Percentiles rank a stretch among this genome's conserved stretches.
These are phyloP conservation scores for Oncorhynchus tshawytscha DNA, from an alignment of 2,113 vertebrate genomes.

Conservation along the genomic window DNA sequence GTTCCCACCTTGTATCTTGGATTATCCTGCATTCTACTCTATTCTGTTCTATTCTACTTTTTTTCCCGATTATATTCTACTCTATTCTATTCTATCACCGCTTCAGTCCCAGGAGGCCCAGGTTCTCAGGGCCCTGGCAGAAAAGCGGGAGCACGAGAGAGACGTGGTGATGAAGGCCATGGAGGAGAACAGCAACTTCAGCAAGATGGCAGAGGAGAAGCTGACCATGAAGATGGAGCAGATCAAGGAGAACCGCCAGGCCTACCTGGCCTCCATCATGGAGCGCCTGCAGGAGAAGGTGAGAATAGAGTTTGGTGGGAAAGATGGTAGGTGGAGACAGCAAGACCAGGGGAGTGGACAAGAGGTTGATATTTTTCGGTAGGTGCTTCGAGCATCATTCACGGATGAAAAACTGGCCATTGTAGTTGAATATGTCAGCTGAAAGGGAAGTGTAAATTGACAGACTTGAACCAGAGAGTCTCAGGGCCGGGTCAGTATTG, in stretches of 20 bases:
- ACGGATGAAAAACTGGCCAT: no score
- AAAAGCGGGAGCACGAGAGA: constrained; percentile 91
- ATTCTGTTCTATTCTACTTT: no score
- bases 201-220: constrained; percentile 93
- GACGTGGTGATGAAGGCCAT: constrained; percentile 96
- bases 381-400: no score
- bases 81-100: constrained; percentile 1
- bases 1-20: no score
- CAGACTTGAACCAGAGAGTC: background rate
- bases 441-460: no score
- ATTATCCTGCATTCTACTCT: background rate
- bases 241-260: constrained; percentile 95
- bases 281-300: constrained; percentile 97
- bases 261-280: constrained; percentile 88
- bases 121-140: constrained; percentile 88
- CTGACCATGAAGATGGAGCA: constrained; percentile 93
- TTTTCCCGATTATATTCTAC: background rate
- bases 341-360: background rate
- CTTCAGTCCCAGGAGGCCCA: constrained; percentile 90
- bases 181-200: constrained; percentile 98
- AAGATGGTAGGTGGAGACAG: no score
- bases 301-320: background rate
- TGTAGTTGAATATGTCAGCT: no score
- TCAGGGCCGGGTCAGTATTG: background rate
- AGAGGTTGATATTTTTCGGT: background rate